These are phyloP conservation scores for Cotesia congregata DNA, from an alignment of 2,888 invertebrate species.

Conservation along the genomic window DNA sequence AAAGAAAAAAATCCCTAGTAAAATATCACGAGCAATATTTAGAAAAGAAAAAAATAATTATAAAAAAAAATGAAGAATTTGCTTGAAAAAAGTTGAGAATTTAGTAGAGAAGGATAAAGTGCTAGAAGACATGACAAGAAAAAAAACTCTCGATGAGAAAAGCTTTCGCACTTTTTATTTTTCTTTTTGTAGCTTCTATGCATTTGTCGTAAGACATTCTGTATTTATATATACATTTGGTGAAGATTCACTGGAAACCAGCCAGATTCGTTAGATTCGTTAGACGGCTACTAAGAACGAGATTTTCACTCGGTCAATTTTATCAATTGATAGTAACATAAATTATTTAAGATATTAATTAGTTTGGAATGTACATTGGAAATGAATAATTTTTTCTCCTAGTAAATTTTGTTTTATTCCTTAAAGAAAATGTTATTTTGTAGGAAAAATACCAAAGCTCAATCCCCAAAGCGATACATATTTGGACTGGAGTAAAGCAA, in stretches of 20 bases:
- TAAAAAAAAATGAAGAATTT: not conserved
- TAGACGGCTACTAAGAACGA: not conserved
- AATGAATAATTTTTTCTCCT: not conserved
- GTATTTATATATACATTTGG: slow-evolving; percentile 58
- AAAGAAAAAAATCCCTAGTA: not conserved
- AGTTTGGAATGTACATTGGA: not conserved
- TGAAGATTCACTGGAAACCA: slow-evolving; percentile 52
- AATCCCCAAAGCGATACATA: too few species aligned
- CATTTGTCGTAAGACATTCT: slow-evolving; percentile 52
- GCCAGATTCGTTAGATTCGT: slow-evolving; percentile 49
- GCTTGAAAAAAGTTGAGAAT: not conserved
- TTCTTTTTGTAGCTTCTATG: slow-evolving; percentile 32
- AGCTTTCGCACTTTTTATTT: not conserved
- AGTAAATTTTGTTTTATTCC: too few species aligned
- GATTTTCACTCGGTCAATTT: slow-evolving; percentile 11
- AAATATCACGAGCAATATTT: not conserved
- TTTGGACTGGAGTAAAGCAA: too few species aligned
- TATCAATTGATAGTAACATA: not conserved
- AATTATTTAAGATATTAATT: not conserved
- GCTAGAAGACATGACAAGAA: slow-evolving; percentile 1
- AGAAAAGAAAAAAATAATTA: slow-evolving; percentile 5
- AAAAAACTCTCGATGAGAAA: slow-evolving; percentile 11
- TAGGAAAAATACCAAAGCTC: too few species aligned
- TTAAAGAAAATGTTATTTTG: too few species aligned
- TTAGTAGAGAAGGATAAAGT: slow-evolving; percentile 2